Base-by-base conservation (phyloP, 2,113 vertebrate species). In the Sylvilagus bachmani region DNA sequence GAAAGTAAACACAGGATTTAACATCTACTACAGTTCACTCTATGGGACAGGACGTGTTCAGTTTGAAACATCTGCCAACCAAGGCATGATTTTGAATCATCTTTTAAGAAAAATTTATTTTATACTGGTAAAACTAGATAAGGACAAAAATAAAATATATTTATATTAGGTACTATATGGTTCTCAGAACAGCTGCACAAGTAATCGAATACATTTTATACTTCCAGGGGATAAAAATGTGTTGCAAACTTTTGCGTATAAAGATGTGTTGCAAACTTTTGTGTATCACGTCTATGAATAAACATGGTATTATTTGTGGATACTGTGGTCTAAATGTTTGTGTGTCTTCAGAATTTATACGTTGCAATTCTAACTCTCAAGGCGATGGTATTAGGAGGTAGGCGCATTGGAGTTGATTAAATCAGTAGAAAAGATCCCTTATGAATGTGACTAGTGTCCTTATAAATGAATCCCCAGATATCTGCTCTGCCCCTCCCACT, bases 81-180 rank as follows among this genome's bases (percentile, higher is more conserved):
- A n/a, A 67, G 29, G 38, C 51, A 21, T 64, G 9, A 24, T 27
- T 78, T 31, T 67, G 36, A 67, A 31, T 27, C 4, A 31, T 16
- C n/a, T 91, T 74, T 93, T 44, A 4, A 8, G 92, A 78, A 22
- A 75, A 82, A 38, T 44, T 88, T 94, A 85, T 64, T 81, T 75
- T 80, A 27, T 64, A 17, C 53, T 44, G 83, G 1, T 74, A 66
- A 92, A 95, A 44, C 24, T 21, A 93, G 44, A 44, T 7, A 44
- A 7, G 44, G 85, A 67, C 6, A 17, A 27, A 90, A 77, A 5
- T 21, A 79, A 77, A 83, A 58, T 21, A 4, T 58, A 33, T 24
- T 70, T 64, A 4, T 13, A 53, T 5, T 82, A 24, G 38, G 5
- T 93, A 53, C 29, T 88, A 22, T 38, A 33, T 16, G 31, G 64